A percentile compares a stretch with the other conserved stretches of the same genome.
phyloP scores from a whole-genome alignment of 2,797 vertebrate genomes.

The Lateolabrax maculatus region DNA sequence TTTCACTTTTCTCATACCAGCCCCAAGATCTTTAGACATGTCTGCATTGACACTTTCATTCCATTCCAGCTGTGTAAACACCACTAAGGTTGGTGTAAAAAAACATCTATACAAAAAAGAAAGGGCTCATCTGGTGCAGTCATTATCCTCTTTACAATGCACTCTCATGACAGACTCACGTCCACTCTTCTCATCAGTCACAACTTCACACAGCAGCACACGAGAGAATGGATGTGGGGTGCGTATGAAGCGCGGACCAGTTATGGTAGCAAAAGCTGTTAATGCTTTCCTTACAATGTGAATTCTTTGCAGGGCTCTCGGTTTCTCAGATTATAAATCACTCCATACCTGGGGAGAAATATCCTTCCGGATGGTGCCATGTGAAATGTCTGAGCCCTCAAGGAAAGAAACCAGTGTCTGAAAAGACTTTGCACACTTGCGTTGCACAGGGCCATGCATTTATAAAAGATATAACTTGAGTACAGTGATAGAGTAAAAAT shows the following conservation, averaged over 20 bases:
- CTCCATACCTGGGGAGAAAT: conserved; percentile 31
- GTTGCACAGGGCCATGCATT: conserved; percentile 3
- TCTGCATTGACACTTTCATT: conserved; percentile 83
- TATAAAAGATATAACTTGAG: not conserved
- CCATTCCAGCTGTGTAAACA: conserved; percentile 84
- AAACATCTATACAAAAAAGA: conserved; percentile 50
- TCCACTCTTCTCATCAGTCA: conserved; percentile 73
- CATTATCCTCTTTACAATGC: conserved; percentile 78
- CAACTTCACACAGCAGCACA: conserved; percentile 65
- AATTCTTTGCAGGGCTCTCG: conserved; percentile 42
- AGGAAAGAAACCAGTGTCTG: conserved; percentile 10
- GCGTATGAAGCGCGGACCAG: conserved; percentile 31
- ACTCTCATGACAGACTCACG: conserved; percentile 70
- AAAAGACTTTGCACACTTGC: not conserved
- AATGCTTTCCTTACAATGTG: conserved; percentile 65
- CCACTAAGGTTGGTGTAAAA: conserved; percentile 68
- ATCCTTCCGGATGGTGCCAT: conserved; percentile 34
- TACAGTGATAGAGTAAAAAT: not conserved
- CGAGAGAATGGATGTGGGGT: conserved; percentile 13
- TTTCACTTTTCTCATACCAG: conserved; percentile 42
- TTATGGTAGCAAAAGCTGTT: conserved; percentile 57
- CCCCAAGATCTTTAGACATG: conserved; percentile 83
- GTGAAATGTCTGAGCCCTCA: conserved; percentile 27
- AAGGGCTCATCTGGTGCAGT: conserved; percentile 76
- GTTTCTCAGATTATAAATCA: conserved; percentile 65